phyloP scores from a whole-genome alignment of 2,888 invertebrate species.

The Folsomia manolachei region DNA sequence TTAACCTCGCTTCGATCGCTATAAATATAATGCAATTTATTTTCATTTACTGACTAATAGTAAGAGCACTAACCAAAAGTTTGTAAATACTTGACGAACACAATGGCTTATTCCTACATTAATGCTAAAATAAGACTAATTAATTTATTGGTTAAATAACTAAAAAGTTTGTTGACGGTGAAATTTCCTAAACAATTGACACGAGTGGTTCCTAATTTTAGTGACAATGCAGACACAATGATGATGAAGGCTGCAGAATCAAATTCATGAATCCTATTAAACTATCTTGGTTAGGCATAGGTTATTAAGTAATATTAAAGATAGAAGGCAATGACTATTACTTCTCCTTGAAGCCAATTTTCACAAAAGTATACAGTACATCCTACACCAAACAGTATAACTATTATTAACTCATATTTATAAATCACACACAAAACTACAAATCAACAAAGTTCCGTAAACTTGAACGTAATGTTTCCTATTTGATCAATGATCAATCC shows the following conservation, averaged over 20 bases:
- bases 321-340: too few relatives aligned
- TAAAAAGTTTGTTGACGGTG: constrained; percentile 11
- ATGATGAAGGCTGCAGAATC: constrained; percentile 31
- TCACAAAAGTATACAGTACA: too few relatives aligned
- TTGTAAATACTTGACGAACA: neutral
- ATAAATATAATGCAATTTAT: too few relatives aligned
- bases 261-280: constrained; percentile 24
- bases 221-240: constrained; percentile 25
- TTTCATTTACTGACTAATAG: neutral
- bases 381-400: neutral
- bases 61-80: neutral
- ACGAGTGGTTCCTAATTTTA: constrained; percentile 29
- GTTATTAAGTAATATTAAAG: too few relatives aligned
- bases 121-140: neutral
- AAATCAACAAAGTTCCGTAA: constrained; percentile 41
- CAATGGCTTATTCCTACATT: neutral
- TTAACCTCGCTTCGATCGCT: neutral
- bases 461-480: constrained; percentile 41
- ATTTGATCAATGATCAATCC: constrained; percentile 44
- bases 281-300: too few relatives aligned
- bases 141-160: neutral
- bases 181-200: constrained; percentile 24
- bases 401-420: constrained; percentile 1
- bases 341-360: too few relatives aligned
- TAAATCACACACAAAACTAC: constrained; percentile 7